A percentile compares a stretch with the other conserved stretches of the same genome.
Conservation (phyloP, 1,140 invertebrate genomes). For the Ganaspis sp. region DNA sequence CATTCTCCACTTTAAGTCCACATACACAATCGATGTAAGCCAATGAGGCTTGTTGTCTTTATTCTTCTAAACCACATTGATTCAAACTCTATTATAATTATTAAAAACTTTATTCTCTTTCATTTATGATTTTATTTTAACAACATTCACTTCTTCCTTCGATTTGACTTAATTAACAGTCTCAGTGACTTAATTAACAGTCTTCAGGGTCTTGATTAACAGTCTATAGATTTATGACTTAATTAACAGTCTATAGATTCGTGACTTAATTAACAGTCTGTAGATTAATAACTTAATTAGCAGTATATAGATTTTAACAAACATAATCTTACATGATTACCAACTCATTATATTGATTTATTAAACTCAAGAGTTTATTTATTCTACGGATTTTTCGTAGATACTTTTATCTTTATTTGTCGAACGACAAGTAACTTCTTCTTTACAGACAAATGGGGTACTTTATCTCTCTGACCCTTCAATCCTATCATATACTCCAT, state of each 20-base stretch:
- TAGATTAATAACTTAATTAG: no score
- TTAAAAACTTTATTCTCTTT: neutral
- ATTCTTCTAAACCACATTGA: neutral
- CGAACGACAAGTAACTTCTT: constrained; percentile 41
- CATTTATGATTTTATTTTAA: neutral
- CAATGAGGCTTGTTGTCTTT: constrained; percentile 52
- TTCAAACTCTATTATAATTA: neutral
- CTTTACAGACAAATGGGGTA: constrained; percentile 51
- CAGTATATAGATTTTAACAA: no score
- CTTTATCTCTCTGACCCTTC: constrained; percentile 56
- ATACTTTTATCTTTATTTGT: constrained; percentile 24
- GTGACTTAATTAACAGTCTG: no score
- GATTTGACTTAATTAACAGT: no score
- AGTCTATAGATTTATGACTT: no score
- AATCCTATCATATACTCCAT: constrained; percentile 51
- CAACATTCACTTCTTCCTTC: no score
- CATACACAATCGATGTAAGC: constrained; percentile 34
- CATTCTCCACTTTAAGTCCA: constrained; percentile 51
- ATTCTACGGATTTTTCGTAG: neutral
- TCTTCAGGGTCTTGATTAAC: no score
- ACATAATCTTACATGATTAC: no score
- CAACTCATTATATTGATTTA: no score
- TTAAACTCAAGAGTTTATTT: no score
- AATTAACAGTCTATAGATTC: no score
- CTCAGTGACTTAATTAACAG: no score